Evolutionary conservation across 2,888 invertebrate species (phyloP), one percentile per base, ranked within the genome.

Genomic region (Norana najaformis): DNA sequence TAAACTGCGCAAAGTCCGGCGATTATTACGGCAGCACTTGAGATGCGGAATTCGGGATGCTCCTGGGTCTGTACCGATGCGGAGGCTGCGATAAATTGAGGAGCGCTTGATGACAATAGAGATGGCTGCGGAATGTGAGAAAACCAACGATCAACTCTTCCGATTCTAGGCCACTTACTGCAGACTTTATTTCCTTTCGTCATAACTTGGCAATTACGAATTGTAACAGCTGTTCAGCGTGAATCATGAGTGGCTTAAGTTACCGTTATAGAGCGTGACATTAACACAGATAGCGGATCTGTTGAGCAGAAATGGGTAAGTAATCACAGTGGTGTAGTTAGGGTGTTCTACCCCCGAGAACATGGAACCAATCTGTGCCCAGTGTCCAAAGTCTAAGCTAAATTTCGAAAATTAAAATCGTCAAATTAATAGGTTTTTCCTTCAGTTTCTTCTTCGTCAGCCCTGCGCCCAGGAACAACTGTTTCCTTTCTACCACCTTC

Each of bases 1-100:
- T 69, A 69, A 69, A 69, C 69, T n/a, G 69, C 69, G n/a, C 69
- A 69, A 69, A 69, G 69, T 69, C 69, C 69, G n/a, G 30, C 69
- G 69, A 69, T 69, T 69, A 69, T 69, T 69, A 69, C 69, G n/a
- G 69, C 69, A 13, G 69, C 69, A 69, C 69, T 69, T 69, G 69
- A 69, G 69, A 69, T 69, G n/a, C 69, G 69, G 14, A 69, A 8
- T 69, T 69, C 69, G 69, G n/a, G 69, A 69, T 69, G 69, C 69
- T 30, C 30, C 11, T 0, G 16, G 14, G 30, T n/a, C 69, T n/a
- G 8, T 69, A n/a, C 69, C n/a, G n/a, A n/a, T 69, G 69, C 69
- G 69, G n/a, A 69, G 18, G 69, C 0, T n/a, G 69, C 69, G 69
- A 69, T 69, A 69, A 69, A 69, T 69, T 16, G n/a, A n/a, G 69